phyloP scores from a whole-genome alignment of 2,888 invertebrate genomes.

The Lepidochrysops patricia region DNA sequence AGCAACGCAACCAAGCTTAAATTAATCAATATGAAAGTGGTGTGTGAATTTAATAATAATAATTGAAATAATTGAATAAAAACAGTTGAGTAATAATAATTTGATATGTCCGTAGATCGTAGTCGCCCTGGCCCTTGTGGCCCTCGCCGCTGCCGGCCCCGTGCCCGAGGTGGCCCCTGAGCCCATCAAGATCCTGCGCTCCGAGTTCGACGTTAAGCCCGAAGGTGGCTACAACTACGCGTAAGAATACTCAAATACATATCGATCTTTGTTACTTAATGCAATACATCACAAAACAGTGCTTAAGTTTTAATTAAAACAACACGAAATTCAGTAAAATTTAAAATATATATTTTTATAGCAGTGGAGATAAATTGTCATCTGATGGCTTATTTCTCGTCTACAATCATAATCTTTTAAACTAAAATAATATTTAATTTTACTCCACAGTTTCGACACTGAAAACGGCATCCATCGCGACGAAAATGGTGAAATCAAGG shows the following conservation, averaged over 20 bases:
- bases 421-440: too few species aligned
- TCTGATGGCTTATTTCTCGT: too few species aligned
- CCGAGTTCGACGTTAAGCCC: slow-evolving; percentile 36
- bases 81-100: background rate
- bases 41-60: slow-evolving; percentile 32
- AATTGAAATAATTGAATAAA: background rate
- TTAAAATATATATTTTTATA: too few species aligned
- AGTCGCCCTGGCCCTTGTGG: slow-evolving; percentile 49
- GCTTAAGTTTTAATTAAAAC: too few species aligned
- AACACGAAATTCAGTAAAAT: too few species aligned
- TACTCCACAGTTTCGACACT: slow-evolving; percentile 61
- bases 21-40: slow-evolving; percentile 59
- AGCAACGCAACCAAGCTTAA: slow-evolving; percentile 42
- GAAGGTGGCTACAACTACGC: slow-evolving; percentile 40
- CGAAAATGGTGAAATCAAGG: slow-evolving; percentile 60
- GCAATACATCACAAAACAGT: too few species aligned
- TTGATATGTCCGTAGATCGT: slow-evolving; percentile 32
- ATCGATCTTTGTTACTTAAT: too few species aligned
- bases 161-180: slow-evolving; percentile 33
- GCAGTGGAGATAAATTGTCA: too few species aligned
- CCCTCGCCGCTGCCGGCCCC: slow-evolving; percentile 42
- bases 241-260: slow-evolving; percentile 44
- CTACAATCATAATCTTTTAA: too few species aligned
- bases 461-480: slow-evolving; percentile 70
- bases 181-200: slow-evolving; percentile 36